Base-by-base conservation (phyloP, 2,113 vertebrate genomes). In the Dicaeum eximium region DNA sequence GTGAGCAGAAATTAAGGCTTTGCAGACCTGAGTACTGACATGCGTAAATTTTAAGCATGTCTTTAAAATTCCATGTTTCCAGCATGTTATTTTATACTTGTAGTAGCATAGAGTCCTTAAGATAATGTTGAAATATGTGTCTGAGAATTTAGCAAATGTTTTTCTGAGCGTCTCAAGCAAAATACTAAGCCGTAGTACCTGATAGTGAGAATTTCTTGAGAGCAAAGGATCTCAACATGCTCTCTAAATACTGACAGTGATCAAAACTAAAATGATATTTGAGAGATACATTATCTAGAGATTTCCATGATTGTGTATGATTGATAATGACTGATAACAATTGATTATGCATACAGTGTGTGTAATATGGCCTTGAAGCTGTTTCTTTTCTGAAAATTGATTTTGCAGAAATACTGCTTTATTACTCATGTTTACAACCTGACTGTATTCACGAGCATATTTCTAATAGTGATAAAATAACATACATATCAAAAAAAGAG, bases 61-160 rank as follows among this genome's bases (percentile, higher is more conserved):
- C 50, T 92, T 83, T 40, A 80, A 88, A 82, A 83, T 77, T 66
- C 42, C 19, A 4, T 57, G 51, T 88, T 73, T 94, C 35, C 47
- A 58, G 54, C 44, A 23, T 54, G 45, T 50, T 80, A 64, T 44
- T 93, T 94, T 90, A 7, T 93, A 35, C 24, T 80, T 90, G 60
- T 2, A 38, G 54, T 62, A 88, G 45, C 75, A 44, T 7, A 33
- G n/a, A 58, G 23, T 38, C 23, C 75, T 95, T 90, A 53, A 88
- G 71, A 79, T 81, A 83, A 62, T 51, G 47, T n/a, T 83, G 27
- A 90, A 83, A 37, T 90, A 79, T 35, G 45, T 61, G 71, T 93
- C 90, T 93, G 92, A 85, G 78, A 92, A 88, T 87, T 84, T 60
- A 78, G 35, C 20, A 88, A 88, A 90, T 80, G 58, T 47, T 75